Base-by-base conservation (phyloP, 2,797 vertebrate genomes). In the Ctenosaura bakeri region DNA sequence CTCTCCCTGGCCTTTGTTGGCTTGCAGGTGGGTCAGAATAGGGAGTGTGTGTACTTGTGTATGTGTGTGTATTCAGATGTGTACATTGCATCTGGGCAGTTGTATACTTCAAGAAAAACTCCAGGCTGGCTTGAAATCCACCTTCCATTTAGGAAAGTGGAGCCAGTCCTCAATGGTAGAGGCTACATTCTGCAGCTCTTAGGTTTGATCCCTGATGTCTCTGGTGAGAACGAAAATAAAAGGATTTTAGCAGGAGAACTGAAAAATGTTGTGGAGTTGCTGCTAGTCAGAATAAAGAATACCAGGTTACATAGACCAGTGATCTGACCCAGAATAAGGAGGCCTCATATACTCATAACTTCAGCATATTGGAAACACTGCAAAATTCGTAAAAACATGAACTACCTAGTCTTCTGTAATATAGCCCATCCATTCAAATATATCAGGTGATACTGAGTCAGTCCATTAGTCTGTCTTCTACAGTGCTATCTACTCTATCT, bases 21-120 rank as follows among this genome's bases (percentile, higher is more conserved):
- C 89, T 92, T 99, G 66, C 97, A 98, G 98, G 99, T 99, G 91
- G 0, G 88, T 24, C 1, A 35, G 29, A 18, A 38, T 20, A n/a
- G 32, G 64, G 62, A 13, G 16, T 83, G 0, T 54, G 20, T 16
- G 26, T 26, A 52, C 2, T 4, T 46, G 42, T 46, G 4, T 4
- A 46, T 32, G 22, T 22, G 14, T 29, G n/a, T 32, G 32, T 7
- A 64, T 64, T 6, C 22, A 64, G 4, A 80, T 52, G 46, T 26
- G 46, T 32, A 69, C 13, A 6, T 52, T 46, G n/a, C 78, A 46
- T 5, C 59, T 78, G 69, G 26, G 52, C 35, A 66, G 69, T 26
- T 56, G 22, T 62, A n/a, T 3, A 6, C 4, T 54, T 46, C 42
- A 46, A 46, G 42, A 46, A 46, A 46, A 46, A 46, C 42, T 4